Evolutionary conservation across 2,797 vertebrate genomes (phyloP).

Genomic region (Cygnus olor): DNA sequence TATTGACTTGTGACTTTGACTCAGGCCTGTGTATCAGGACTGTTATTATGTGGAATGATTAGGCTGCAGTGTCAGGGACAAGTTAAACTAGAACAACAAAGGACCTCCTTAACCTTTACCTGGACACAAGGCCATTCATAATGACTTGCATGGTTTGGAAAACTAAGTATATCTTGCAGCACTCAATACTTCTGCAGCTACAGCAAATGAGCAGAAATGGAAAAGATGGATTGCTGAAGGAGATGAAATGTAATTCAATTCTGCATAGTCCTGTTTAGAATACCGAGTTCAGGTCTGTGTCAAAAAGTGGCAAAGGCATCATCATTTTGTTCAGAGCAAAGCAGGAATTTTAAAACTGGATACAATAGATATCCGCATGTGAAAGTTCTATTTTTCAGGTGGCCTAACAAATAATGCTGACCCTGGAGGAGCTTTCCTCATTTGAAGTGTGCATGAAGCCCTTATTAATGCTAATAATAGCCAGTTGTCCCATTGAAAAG

Average conservation of each 20-base stretch:
- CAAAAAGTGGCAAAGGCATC: conserved; percentile 63
- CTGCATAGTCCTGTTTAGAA: conserved; percentile 79
- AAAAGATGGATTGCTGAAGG: conserved; percentile 68
- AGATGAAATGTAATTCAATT: conserved; percentile 75
- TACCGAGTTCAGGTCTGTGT: conserved; percentile 64
- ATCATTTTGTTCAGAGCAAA: conserved; percentile 69
- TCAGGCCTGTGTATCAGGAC: conserved; percentile 88
- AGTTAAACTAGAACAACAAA: conserved; percentile 89
- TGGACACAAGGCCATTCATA: conserved; percentile 84
- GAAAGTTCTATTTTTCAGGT: conserved; percentile 65
- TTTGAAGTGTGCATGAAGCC: background rate
- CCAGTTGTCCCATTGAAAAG: background rate
- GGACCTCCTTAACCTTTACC: conserved; percentile 84
- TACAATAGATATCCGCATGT: background rate
- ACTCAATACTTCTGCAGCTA: conserved; percentile 72
- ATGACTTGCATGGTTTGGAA: conserved; percentile 77
- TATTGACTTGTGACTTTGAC: conserved; percentile 91
- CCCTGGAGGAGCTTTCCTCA: conserved; percentile 34
- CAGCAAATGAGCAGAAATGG: conserved; percentile 76
- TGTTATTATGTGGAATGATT: conserved; percentile 94
- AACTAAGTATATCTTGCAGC: conserved; percentile 71
- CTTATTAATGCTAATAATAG: conserved; percentile 34
- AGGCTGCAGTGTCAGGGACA: conserved; percentile 91
- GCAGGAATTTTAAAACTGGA: conserved; percentile 66
- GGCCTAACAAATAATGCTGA: conserved; percentile 16